A percentile compares a stretch with the other conserved stretches of the same genome.
Conservation (phyloP, 2,113 vertebrate genomes). For the Peromyscus maniculatus region DNA sequence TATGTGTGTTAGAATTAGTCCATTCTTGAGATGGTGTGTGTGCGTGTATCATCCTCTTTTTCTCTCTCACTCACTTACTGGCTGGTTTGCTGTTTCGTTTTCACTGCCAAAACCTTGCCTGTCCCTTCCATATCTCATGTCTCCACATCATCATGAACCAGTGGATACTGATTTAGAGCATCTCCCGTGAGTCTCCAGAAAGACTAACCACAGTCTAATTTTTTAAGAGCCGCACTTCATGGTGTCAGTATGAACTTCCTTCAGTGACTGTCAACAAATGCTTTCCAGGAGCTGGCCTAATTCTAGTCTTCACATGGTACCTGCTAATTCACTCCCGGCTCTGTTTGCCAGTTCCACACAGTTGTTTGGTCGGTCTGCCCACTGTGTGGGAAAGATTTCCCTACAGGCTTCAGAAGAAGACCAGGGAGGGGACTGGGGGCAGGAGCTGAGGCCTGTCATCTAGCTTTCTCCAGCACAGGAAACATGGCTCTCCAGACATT, state of each 20-base stretch:
- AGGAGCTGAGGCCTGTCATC: slow-evolving; percentile 36
- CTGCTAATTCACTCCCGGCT: slow-evolving; percentile 41
- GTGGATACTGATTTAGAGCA: neutral
- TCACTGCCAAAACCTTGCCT: slow-evolving; percentile 20
- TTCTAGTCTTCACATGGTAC: slow-evolving; percentile 1
- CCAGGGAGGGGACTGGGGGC: neutral
- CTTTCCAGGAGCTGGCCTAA: slow-evolving; percentile 49
- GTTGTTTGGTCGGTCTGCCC: neutral
- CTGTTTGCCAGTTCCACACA: neutral
- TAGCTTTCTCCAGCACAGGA: slow-evolving; percentile 48
- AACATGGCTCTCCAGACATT: slow-evolving; percentile 23
- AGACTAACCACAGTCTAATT: neutral
- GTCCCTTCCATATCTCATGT: slow-evolving; percentile 22
- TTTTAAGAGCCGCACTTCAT: neutral
- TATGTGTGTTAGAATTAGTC: neutral
- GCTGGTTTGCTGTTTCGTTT: neutral
- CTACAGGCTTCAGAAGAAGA: slow-evolving; percentile 39
- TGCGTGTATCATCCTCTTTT: neutral
- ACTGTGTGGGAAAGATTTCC: slow-evolving; percentile 46
- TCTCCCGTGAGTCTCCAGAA: slow-evolving; percentile 47
- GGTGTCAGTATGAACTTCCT: slow-evolving; percentile 29
- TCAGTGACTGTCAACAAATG: slow-evolving; percentile 51
- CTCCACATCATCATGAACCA: neutral
- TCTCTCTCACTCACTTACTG: neutral
- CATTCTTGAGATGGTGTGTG: neutral